phyloP scores from a whole-genome alignment of 2,113 vertebrate genomes.

The Calidris pugnax region DNA sequence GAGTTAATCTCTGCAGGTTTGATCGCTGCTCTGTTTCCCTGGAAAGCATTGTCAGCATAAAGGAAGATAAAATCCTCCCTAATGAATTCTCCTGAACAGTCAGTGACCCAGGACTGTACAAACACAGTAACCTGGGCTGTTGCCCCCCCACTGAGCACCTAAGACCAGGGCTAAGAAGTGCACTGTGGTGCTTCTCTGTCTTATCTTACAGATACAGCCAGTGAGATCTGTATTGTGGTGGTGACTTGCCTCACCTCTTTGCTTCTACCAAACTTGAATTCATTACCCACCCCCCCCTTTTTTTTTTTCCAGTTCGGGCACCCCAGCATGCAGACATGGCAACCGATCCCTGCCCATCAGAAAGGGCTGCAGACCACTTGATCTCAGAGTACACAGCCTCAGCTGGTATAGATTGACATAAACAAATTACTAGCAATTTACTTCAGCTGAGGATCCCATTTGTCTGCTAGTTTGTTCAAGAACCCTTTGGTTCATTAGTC shows the following conservation, averaged over 20 bases:
- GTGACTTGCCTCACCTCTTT: background rate
- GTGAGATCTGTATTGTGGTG: fast-evolving
- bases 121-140: background rate
- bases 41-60: background rate
- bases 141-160: fast-evolving
- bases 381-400: background rate
- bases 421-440: background rate
- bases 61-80: background rate
- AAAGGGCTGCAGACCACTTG: background rate
- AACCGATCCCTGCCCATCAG: background rate
- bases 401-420: background rate
- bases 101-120: background rate
- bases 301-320: background rate
- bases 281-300: fast-evolving
- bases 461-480: background rate
- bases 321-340: fast-evolving
- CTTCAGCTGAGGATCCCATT: background rate
- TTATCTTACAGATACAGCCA: background rate
- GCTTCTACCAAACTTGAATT: background rate
- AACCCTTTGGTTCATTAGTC: background rate
- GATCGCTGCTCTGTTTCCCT: background rate
- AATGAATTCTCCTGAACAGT: fast-evolving
- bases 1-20: background rate
- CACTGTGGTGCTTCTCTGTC: background rate
- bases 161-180: background rate